Conservation (phyloP, 2,113 vertebrate species). For the Caretta caretta region DNA sequence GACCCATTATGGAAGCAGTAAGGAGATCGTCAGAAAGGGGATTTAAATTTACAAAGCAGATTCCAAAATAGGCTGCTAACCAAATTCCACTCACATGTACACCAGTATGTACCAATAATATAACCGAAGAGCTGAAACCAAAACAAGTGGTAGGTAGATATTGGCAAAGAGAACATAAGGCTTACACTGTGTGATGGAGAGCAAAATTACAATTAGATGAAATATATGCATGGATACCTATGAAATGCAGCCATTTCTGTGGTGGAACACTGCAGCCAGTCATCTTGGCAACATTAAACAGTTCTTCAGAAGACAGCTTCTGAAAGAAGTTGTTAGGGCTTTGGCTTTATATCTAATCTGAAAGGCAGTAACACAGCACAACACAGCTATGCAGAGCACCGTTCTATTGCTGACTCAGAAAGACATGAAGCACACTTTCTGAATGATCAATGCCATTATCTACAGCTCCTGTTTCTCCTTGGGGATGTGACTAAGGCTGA, state of each 20-base stretch:
- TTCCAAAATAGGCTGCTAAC: background rate
- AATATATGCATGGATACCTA: background rate
- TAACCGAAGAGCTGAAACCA: background rate
- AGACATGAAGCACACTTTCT: background rate
- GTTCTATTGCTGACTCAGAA: background rate
- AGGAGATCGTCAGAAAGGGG: background rate
- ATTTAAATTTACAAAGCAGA: background rate
- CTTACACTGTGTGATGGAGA: background rate
- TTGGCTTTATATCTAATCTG: background rate
- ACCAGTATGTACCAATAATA: background rate
- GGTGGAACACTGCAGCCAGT: background rate
- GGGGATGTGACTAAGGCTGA: accelerated
- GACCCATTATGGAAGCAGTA: background rate
- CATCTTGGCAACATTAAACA: background rate
- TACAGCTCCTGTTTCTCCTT: accelerated
- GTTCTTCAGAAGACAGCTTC: background rate
- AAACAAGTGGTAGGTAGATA: background rate
- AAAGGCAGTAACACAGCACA: background rate
- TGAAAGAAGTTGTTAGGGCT: background rate
- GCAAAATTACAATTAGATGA: background rate
- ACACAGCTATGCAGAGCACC: background rate
- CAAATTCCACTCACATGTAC: background rate
- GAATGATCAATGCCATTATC: accelerated
- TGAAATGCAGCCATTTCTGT: background rate
- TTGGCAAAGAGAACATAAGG: background rate